Base-by-base conservation (phyloP, 2,113 vertebrate genomes). In the Triplophysa dalaica region DNA sequence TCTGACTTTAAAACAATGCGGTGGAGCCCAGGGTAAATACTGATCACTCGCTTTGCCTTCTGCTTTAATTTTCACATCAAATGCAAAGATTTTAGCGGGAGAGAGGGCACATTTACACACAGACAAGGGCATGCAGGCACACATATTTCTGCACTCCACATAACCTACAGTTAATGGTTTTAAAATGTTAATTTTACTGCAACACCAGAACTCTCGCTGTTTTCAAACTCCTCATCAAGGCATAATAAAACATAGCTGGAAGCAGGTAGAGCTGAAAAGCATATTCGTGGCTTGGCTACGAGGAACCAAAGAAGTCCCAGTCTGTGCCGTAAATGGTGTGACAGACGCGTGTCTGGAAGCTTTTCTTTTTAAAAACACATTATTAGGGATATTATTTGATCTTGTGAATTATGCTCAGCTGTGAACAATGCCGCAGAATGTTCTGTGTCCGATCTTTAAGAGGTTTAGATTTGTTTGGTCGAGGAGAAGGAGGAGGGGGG, bases 91-190 rank as follows among this genome's bases (percentile, higher is more conserved):
- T 67, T 78, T 21, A 70, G 38, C 66, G 69, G 67, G 58, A 74
- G 69, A 75, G 26, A 50, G 62, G 43, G 69, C 54, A 79, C 38
- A 79, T 68, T 83, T 75, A 29, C 68, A 78, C 75, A 69, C 67
- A 65, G 45, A 82, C 58, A 66, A 45, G 29, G 8, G 43, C 61
- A 24, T 11, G 48, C 74, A 64, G 72, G 8, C 26, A 69, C 29
- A 62, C 69, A 75, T 8, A 19, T 62, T 60, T 38, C 62, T 60
- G 52, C 50, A 69, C 78, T 81, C 54, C 41, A 76, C 70, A 65
- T 64, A 78, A 82, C 78, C 68, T 50, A 76, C 24, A 50, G 78
- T 75, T 77, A 80, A 80, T 80, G 70, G 82, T 75, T 83, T 84
- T 73, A 67, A 68, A 81, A 81, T 73, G 78, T 61, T 83, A 77